These are phyloP conservation scores for Aproaerema taeniolella DNA, from an alignment of 2,888 invertebrate species.

Conservation along the genomic window DNA sequence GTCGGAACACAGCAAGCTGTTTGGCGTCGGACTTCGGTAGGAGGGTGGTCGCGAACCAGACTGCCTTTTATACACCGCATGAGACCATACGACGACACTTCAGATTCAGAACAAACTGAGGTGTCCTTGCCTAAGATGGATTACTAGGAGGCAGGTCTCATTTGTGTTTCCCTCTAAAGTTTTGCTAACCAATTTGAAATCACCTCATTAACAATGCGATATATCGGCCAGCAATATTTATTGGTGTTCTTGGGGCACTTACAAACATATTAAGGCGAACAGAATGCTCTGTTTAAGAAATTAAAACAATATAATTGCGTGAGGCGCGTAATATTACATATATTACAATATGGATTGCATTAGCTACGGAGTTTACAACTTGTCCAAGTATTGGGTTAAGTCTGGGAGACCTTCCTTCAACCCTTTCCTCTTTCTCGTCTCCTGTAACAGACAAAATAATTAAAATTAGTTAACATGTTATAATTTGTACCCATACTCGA, in stretches of 20 bases:
- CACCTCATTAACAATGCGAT: constrained; percentile 42
- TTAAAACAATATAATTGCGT: constrained; percentile 47
- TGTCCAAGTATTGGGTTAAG: constrained; percentile 97
- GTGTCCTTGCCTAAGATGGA: too few species aligned
- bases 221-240: constrained; percentile 52
- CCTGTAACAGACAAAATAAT: constrained; percentile 69
- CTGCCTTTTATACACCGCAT: too few species aligned
- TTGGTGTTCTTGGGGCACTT: constrained; percentile 30
- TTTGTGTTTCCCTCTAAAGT: too few species aligned
- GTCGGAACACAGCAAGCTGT: too few species aligned
- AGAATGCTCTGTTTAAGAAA: constrained; percentile 31
- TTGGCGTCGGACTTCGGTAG: too few species aligned
- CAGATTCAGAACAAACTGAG: too few species aligned
- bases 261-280: constrained; percentile 46
- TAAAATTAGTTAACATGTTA: constrained; percentile 5
- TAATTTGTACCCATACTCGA: background rate
- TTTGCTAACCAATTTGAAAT: too few species aligned
- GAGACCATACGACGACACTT: too few species aligned
- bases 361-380: constrained; percentile 89
- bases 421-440: constrained; percentile 99
- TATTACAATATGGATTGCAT: constrained; percentile 66
- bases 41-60: too few species aligned
- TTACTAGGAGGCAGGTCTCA: too few species aligned
- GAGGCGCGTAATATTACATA: constrained; percentile 66
- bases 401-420: constrained; percentile 98